Percentiles rank a stretch among this genome's conserved stretches.
Conservation (phyloP, 2,797 vertebrate genomes). For the Falco berigora region DNA sequence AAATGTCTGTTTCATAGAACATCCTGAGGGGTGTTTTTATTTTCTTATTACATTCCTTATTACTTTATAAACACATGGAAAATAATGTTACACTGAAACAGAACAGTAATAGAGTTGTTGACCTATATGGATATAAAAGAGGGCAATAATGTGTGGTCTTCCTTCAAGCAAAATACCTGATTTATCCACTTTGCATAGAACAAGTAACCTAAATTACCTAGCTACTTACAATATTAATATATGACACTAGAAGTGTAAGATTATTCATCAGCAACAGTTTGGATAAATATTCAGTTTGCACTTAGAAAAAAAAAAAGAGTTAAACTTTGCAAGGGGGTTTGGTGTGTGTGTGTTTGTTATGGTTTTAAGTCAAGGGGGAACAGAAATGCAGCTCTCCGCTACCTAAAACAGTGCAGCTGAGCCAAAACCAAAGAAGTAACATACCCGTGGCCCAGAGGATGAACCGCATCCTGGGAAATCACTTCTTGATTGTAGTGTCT, state of each 20-base stretch:
- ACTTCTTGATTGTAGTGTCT: not conserved
- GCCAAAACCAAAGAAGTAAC: not conserved
- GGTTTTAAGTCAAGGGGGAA: not conserved
- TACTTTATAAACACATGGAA: not conserved
- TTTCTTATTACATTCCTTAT: not conserved
- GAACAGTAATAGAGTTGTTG: not conserved
- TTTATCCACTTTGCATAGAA: not conserved
- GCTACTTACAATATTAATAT: not conserved
- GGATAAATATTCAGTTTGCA: not conserved
- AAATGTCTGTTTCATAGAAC: not conserved
- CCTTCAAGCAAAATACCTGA: not conserved
- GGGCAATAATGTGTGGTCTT: not conserved
- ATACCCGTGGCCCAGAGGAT: not conserved
- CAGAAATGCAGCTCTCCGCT: not conserved
- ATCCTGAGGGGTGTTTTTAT: not conserved
- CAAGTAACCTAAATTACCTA: not conserved
- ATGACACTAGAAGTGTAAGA: not conserved
- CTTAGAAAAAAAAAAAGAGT: not conserved
- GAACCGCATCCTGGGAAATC: not conserved
- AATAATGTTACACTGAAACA: not conserved
- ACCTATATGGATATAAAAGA: not conserved
- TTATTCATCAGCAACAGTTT: not conserved
- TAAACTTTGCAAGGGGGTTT: accelerated
- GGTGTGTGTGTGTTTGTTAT: not conserved
- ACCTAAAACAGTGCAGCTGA: not conserved